Evolutionary conservation across 1,140 invertebrate species (phyloP), one percentile per base, ranked within the genome.

Genomic region (Brevipalpus yothersi): DNA sequence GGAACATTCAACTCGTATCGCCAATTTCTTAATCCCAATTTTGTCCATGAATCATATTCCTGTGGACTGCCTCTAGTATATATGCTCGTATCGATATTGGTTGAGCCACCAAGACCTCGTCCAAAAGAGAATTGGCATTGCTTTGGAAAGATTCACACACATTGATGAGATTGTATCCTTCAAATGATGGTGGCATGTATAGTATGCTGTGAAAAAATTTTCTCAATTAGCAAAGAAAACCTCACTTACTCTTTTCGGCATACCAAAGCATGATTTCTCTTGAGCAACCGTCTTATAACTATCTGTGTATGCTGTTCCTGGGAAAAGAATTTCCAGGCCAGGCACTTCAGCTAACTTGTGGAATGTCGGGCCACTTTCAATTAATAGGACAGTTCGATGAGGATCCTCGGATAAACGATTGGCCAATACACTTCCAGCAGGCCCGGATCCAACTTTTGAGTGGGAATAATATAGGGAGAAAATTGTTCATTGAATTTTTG

Each of bases 51-150:
- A 66, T 96, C 86, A 69, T 95, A 97, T 68, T 97, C 93, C 60
- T 78, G 79, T 61, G 80, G 80, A 68, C 95, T 92, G 0, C 92
- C 93, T 41, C 93, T 75, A 0, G 95, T 74, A 67, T 96, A 97
- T 0, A 94, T 75, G 92, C 96, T 96, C 66, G 93, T 94, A 70
- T 97, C 97, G 0, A 96, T 75, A 0, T 92, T 86, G 2, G 79
- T 81, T 1, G 79, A 82, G 1, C 85, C 85, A 1, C 84, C 85
- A 9, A 82, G 70, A 0, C 82, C 80, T 69, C 82, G 82, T 15
- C 85, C 86, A 39, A 84, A 70, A 51, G 21, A 19, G 9, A 51
- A 51, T 51, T 19, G 49, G 8, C 49, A 51, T 51, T 9, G n/a
- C 49, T 51, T 19, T 5, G 31, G 5, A 31, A 31, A 31, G 31